Percentiles rank a stretch among this genome's conserved stretches.
phyloP scores from a whole-genome alignment of 2,888 invertebrate genomes.

The Micropterix aruncella region DNA sequence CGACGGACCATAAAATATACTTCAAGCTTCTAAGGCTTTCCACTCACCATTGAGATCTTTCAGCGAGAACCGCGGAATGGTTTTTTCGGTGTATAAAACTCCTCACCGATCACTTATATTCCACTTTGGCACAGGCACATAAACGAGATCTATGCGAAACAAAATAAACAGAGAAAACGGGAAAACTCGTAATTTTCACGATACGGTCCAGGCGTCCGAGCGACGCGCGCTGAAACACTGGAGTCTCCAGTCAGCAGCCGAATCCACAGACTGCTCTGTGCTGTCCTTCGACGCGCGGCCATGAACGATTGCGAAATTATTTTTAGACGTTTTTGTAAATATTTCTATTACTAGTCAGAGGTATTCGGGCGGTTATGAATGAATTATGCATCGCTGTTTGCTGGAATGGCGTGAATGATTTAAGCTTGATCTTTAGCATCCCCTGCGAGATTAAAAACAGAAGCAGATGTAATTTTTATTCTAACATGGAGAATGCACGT shows the following conservation, averaged over 20 bases:
- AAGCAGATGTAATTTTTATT: no score
- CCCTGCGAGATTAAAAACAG: no score
- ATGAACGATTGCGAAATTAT: slow-evolving; percentile 3
- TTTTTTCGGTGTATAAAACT: background rate
- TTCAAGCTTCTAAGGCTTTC: no score
- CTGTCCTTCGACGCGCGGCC: background rate
- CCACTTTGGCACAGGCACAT: no score
- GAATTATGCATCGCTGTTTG: no score
- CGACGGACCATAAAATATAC: no score
- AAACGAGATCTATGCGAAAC: background rate
- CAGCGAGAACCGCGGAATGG: background rate
- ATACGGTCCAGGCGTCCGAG: background rate
- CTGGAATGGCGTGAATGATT: no score
- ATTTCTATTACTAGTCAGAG: slow-evolving; percentile 8
- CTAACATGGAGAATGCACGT: no score
- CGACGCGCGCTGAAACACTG: background rate
- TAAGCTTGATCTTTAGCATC: no score
- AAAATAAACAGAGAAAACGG: background rate
- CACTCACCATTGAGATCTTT: background rate
- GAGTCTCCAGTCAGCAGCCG: background rate
- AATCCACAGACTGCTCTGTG: no score
- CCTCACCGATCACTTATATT: background rate
- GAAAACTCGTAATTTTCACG: background rate
- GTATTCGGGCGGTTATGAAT: no score
- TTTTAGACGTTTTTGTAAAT: slow-evolving; percentile 11